These are phyloP conservation scores for Bos javanicus DNA, from an alignment of 2,113 vertebrate species.

Conservation along the genomic window DNA sequence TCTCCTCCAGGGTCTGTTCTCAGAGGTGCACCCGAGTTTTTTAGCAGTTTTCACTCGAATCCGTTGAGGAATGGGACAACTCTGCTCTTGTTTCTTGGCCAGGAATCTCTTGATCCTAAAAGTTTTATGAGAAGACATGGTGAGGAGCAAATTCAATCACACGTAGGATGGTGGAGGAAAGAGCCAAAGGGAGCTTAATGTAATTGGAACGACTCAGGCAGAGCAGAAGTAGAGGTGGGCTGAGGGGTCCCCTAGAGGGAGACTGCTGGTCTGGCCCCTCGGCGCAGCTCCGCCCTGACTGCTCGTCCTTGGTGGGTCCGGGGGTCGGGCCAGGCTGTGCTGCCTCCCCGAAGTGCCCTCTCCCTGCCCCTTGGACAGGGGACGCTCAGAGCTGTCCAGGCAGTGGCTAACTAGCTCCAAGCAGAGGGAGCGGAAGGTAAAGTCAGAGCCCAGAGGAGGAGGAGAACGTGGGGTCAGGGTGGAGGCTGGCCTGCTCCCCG, in stretches of 20 bases:
- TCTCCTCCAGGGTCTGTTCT: not conserved
- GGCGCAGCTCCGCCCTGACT: fast-evolving
- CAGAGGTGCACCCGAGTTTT: not conserved
- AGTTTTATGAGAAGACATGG: not conserved
- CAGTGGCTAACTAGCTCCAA: no score
- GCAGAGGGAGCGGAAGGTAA: not conserved
- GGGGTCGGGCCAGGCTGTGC: not conserved
- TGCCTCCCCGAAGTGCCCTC: not conserved
- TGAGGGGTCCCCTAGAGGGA: fast-evolving
- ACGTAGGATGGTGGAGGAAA: not conserved
- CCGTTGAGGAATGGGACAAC: not conserved
- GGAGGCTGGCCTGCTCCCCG: fast-evolving
- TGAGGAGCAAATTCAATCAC: not conserved
- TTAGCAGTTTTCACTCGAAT: not conserved
- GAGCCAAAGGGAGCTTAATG: not conserved
- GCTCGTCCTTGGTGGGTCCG: fast-evolving
- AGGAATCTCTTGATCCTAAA: not conserved
- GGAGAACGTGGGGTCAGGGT: fast-evolving
- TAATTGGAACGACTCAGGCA: not conserved
- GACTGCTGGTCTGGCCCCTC: not conserved
- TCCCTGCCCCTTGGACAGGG: not conserved
- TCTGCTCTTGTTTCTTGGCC: not conserved
- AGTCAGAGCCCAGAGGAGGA: not conserved
- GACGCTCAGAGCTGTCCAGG: not conserved
- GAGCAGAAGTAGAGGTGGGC: not conserved